These are phyloP conservation scores for Apodemus speciosus DNA, from an alignment of 2,113 vertebrate genomes.

Conservation along the genomic window DNA sequence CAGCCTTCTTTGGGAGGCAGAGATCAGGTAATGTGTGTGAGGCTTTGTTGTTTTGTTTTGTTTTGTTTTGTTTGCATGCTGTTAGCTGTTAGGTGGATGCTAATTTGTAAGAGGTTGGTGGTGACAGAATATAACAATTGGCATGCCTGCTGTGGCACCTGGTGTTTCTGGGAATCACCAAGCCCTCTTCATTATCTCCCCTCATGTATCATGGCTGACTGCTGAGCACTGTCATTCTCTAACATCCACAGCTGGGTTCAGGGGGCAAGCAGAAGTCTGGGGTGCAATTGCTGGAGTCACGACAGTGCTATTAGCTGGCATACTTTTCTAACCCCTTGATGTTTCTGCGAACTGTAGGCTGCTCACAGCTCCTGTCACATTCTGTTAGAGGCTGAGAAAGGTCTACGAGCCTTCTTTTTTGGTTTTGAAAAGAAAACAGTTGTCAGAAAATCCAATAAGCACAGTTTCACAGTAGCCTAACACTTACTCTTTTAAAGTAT, in stretches of 20 bases:
- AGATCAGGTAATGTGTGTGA: neutral
- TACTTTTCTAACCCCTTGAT: conserved; percentile 36
- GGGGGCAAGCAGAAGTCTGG: conserved; percentile 25
- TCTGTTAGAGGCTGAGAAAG: conserved; percentile 60
- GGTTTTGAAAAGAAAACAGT: conserved; percentile 61
- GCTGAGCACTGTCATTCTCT: neutral
- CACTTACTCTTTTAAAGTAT: conserved; percentile 55
- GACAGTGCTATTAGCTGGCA: neutral
- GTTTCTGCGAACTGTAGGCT: conserved; percentile 36
- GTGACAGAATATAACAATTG: neutral
- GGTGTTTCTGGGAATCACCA: neutral
- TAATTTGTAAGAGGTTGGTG: neutral
- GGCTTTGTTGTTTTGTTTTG: conserved; percentile 8
- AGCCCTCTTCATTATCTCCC: conserved; percentile 25
- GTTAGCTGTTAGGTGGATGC: conserved; percentile 43
- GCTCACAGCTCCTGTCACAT: conserved; percentile 41
- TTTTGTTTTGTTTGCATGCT: neutral
- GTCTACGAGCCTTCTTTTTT: conserved; percentile 23
- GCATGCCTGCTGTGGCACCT: neutral
- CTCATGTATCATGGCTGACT: neutral
- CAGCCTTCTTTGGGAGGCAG: conserved; percentile 8
- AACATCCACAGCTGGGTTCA: neutral
- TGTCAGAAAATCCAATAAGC: conserved; percentile 43
- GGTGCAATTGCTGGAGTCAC: conserved; percentile 6
- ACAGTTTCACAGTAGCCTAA: conserved; percentile 31